phyloP scores from a whole-genome alignment of 1,140 invertebrate genomes.

The Delia radicum region DNA sequence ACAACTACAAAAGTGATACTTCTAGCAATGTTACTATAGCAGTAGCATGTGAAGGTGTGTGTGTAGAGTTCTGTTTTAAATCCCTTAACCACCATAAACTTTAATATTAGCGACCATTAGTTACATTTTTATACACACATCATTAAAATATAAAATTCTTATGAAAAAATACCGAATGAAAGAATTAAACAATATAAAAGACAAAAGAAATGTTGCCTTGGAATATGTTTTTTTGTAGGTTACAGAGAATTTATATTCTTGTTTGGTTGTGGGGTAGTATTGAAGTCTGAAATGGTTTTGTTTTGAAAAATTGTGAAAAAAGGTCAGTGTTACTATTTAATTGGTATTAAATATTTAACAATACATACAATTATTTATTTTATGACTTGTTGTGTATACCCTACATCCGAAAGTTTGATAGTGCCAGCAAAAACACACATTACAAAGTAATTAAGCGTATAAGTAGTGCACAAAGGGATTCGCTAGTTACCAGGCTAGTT shows the following conservation, averaged over 20 bases:
- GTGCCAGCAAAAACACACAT: too few species aligned
- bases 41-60: too few species aligned
- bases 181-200: background rate
- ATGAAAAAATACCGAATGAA: background rate
- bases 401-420: too few species aligned
- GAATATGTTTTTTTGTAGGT: too few species aligned
- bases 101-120: constrained; percentile 16
- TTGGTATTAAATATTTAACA: constrained; percentile 9
- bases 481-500: too few species aligned
- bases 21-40: background rate
- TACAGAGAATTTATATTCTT: too few species aligned
- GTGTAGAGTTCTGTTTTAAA: too few species aligned
- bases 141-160: background rate
- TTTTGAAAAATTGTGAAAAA: background rate
- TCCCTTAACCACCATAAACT: constrained; percentile 13
- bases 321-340: constrained; percentile 1
- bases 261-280: too few species aligned
- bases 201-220: background rate
- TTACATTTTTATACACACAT: constrained; percentile 12
- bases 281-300: too few species aligned
- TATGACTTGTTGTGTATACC: background rate
- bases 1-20: background rate
- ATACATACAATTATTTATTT: background rate
- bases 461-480: too few species aligned
- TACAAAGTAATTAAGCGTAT: too few species aligned